Evolutionary conservation across 2,888 invertebrate genomes (phyloP).

Genomic region (Acleris laterana): DNA sequence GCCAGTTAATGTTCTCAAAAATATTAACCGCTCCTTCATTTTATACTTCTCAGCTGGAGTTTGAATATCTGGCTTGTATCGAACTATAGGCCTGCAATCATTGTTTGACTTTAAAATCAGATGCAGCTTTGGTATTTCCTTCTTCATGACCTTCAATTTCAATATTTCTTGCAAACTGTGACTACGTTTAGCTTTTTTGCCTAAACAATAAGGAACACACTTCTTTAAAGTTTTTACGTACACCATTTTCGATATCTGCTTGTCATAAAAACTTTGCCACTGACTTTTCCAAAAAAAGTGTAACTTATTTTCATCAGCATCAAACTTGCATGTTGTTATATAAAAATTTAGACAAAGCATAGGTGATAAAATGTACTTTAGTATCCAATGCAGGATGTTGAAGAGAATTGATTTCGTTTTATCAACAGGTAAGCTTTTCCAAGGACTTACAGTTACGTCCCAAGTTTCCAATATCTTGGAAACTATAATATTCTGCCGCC

Average conservation of each 20-base stretch:
- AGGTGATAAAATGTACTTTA: slow-evolving; percentile 64
- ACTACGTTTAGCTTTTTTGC: slow-evolving; percentile 56
- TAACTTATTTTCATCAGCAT: slow-evolving; percentile 72
- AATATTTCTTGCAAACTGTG: slow-evolving; percentile 49
- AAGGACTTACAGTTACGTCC: slow-evolving; percentile 57
- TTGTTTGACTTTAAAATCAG: slow-evolving; percentile 67
- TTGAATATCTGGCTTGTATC: slow-evolving; percentile 60
- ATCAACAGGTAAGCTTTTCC: slow-evolving; percentile 50
- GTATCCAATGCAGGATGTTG: slow-evolving; percentile 60
- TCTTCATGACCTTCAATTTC: slow-evolving; percentile 54
- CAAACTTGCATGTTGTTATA: slow-evolving; percentile 73
- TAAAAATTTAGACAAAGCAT: slow-evolving; percentile 73
- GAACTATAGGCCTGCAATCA: slow-evolving; percentile 71
- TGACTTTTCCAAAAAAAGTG: slow-evolving; percentile 72
- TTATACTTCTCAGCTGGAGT: slow-evolving; percentile 59
- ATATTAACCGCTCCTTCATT: slow-evolving; percentile 64
- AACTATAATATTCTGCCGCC: slow-evolving; percentile 63
- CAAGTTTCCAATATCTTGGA: slow-evolving; percentile 57
- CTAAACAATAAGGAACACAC: slow-evolving; percentile 55
- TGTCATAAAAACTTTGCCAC: slow-evolving; percentile 78
- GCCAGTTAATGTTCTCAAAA: slow-evolving; percentile 59
- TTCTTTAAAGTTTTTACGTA: slow-evolving; percentile 60
- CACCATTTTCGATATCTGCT: slow-evolving; percentile 62
- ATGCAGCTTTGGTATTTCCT: slow-evolving; percentile 69
- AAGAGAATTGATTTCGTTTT: slow-evolving; percentile 48